Percentiles rank a stretch among this genome's conserved stretches.
These are phyloP conservation scores for Rhynchophorus ferrugineus DNA, from an alignment of 1,140 invertebrate species.

Conservation along the genomic window DNA sequence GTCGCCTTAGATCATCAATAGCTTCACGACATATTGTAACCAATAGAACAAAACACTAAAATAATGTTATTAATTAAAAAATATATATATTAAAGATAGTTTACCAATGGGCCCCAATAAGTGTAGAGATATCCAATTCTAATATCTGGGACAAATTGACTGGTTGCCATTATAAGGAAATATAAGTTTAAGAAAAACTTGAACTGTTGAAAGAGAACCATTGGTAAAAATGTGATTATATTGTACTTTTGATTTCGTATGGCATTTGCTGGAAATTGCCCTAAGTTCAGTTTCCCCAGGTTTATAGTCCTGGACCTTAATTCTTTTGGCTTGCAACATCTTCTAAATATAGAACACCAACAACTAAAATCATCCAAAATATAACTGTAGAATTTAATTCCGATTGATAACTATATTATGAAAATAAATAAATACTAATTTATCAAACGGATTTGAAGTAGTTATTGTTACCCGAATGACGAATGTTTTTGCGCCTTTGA, in stretches of 20 bases:
- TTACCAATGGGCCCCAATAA: constrained; percentile 94
- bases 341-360: constrained; percentile 56
- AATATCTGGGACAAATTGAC: constrained; percentile 95
- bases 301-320: constrained; percentile 57
- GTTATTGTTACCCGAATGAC: constrained; percentile 33
- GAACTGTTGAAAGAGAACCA: constrained; percentile 98
- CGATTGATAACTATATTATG: too few species aligned
- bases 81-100: constrained; percentile 24
- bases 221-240: constrained; percentile 92
- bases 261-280: constrained; percentile 90
- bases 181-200: constrained; percentile 98
- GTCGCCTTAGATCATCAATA: constrained; percentile 89
- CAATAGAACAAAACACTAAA: constrained; percentile 85
- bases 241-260: constrained; percentile 99
- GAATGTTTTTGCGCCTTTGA: constrained; percentile 48
- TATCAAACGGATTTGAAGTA: too few species aligned
- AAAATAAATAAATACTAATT: too few species aligned
- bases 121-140: constrained; percentile 97
- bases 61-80: constrained; percentile 15
- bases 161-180: constrained; percentile 95
- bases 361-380: constrained; percentile 49
- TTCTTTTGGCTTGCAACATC: constrained; percentile 61
- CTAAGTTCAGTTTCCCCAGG: constrained; percentile 54
- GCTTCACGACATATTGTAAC: constrained; percentile 95
- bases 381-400: constrained; percentile 4